Base-by-base conservation (phyloP, 2,888 invertebrate genomes). In the Troides helena region DNA sequence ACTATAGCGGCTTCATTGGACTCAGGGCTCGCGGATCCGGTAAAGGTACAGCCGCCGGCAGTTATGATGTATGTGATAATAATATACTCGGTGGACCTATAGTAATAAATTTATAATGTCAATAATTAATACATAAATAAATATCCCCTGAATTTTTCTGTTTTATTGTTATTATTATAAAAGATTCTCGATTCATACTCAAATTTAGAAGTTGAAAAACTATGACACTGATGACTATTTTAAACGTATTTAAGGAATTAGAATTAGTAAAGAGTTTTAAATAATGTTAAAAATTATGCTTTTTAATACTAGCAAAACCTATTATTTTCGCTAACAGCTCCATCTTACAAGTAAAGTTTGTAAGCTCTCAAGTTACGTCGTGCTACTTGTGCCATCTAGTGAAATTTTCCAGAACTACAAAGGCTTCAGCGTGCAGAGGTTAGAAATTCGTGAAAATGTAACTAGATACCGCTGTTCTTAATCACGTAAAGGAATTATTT, bases 341-440 rank as follows among this genome's bases (percentile, higher is more conserved):
- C 92, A 90, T 89, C 92, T 91, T 70, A 74, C 72, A 64, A 61
- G 75, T 74, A 60, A 69, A 43, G 68, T 66, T 65, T 71, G 68
- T 79, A 84, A 85, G 72, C 78, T 79, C 72, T 62, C 76, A 80
- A 81, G 79, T 76, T 61, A 62, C 70, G 78, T 75, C 80, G 74
- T 67, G n/a, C 14, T 30, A n/a, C 70, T 62, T 72, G 72, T 85
- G 90, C 86, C 92, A 90, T 85, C 92, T 92, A 84, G 81, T 78
- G 83, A 81, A 83, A 81, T 86, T 89, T 90, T 85, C 83, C 81
- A 60, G 75, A 83, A 90, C 86, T 58, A 83, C 73, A 78, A 73
- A 88, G 85, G 85, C 82, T 88, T 82, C 77, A 74, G 72, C 74
- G 78, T 75, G 72, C 68, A 62, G 71, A 73, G 68, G 69, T 70